Conservation (phyloP, 1,140 invertebrate genomes). For the Polyergus mexicanus region DNA sequence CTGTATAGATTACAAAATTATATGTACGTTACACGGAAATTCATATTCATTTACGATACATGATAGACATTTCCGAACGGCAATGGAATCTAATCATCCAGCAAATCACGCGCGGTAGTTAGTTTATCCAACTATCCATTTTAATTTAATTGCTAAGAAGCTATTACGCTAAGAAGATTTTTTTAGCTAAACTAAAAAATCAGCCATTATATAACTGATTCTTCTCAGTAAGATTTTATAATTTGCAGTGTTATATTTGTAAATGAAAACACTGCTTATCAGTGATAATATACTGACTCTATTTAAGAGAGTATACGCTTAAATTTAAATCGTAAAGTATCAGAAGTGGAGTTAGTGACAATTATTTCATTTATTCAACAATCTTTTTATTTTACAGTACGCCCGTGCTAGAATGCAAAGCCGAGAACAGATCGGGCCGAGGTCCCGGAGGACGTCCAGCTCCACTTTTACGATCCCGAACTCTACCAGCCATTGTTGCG, state of each 20-base stretch:
- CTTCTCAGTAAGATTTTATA: too few relatives aligned
- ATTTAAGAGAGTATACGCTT: neutral
- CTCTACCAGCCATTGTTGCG: constrained; percentile 95
- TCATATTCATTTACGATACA: neutral
- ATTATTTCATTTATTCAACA: neutral
- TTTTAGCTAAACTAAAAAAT: too few relatives aligned
- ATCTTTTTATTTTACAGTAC: constrained; percentile 80
- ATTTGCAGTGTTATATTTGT: too few relatives aligned
- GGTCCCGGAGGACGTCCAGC: constrained; percentile 87
- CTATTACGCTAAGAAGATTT: too few relatives aligned
- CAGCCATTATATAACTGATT: too few relatives aligned
- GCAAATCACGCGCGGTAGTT: neutral
- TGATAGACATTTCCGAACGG: too few relatives aligned
- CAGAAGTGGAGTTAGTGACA: neutral
- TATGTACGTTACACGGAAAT: neutral
- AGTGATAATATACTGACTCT: too few relatives aligned
- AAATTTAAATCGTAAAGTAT: neutral
- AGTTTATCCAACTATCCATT: constrained; percentile 31
- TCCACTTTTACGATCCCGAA: constrained; percentile 93
- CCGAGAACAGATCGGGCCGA: constrained; percentile 78
- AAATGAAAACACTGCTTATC: too few relatives aligned
- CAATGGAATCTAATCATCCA: neutral
- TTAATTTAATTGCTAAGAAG: constrained; percentile 27
- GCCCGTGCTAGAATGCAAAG: constrained; percentile 84
- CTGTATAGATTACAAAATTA: constrained; percentile 14